Evolutionary conservation across 2,888 invertebrate species (phyloP).

Genomic region (Leptogaster cylindrica): DNA sequence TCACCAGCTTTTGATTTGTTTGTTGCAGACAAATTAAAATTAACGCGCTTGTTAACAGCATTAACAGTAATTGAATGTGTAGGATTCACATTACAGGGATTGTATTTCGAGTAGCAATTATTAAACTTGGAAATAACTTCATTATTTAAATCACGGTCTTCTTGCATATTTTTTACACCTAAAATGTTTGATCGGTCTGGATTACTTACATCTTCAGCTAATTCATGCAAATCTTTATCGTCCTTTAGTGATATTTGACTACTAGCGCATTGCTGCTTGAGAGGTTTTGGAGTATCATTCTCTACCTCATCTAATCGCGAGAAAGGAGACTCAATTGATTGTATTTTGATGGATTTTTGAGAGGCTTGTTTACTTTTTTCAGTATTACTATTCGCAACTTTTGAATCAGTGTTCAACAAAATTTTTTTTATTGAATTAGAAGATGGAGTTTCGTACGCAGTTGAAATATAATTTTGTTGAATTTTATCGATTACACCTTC

Average conservation of each 20-base stretch:
- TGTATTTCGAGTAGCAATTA: not conserved
- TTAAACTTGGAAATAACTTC: not conserved
- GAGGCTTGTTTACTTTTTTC: slow-evolving; percentile 3
- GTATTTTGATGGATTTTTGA: not conserved
- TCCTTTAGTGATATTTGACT: slow-evolving; percentile 1
- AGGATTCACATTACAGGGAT: not conserved
- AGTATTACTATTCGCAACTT: slow-evolving; percentile 4
- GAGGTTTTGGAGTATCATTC: slow-evolving; percentile 7
- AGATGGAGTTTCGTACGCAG: slow-evolving; percentile 15
- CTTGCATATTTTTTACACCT: not conserved
- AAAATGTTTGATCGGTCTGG: slow-evolving; percentile 1
- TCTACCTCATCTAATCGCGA: not conserved
- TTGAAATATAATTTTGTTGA: slow-evolving; percentile 18
- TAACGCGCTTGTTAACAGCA: slow-evolving; percentile 41
- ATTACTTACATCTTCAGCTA: slow-evolving; percentile 43
- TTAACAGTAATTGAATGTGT: not conserved
- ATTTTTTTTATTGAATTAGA: slow-evolving; percentile 5
- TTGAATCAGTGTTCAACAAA: slow-evolving; percentile 6
- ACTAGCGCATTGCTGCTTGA: not conserved
- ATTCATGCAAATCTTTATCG: not conserved
- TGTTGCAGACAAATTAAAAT: slow-evolving; percentile 41
- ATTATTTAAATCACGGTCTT: slow-evolving; percentile 1
- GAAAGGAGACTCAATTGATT: not conserved
- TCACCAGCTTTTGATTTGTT: not conserved
- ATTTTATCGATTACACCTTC: slow-evolving; percentile 5